phyloP scores from a whole-genome alignment of 2,797 vertebrate genomes.

The Mastacembelus armatus region DNA sequence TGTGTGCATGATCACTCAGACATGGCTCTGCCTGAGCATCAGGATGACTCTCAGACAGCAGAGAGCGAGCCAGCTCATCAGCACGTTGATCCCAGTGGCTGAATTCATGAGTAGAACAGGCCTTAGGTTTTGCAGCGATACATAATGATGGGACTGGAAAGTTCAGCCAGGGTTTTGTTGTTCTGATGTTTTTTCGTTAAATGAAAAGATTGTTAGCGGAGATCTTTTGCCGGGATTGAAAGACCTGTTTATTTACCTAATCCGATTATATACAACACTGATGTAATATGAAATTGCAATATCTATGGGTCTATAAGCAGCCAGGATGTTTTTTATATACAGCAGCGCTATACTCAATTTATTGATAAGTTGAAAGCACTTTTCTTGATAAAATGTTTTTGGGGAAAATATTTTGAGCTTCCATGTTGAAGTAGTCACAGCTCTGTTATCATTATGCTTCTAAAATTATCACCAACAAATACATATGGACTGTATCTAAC shows the following conservation, averaged over 20 bases:
- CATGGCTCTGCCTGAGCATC: conserved; percentile 37
- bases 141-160: conserved; percentile 21
- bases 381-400: conserved; percentile 1
- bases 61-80: conserved; percentile 54
- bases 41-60: conserved; percentile 44
- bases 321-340: background rate
- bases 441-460: no score
- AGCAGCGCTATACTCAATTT: background rate
- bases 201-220: conserved; percentile 14
- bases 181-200: conserved; percentile 31
- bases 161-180: conserved; percentile 8
- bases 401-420: background rate
- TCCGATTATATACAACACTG: background rate
- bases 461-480: background rate
- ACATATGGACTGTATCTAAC: background rate
- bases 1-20: conserved; percentile 53
- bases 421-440: background rate
- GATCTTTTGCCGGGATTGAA: background rate
- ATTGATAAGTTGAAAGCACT: background rate
- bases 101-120: conserved; percentile 43
- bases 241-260: background rate
- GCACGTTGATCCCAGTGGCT: conserved; percentile 63
- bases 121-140: conserved; percentile 29
- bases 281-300: background rate
- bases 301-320: background rate